These are phyloP conservation scores for Propsilocerus akamusi DNA, from an alignment of 1,140 invertebrate genomes.

Conservation along the genomic window DNA sequence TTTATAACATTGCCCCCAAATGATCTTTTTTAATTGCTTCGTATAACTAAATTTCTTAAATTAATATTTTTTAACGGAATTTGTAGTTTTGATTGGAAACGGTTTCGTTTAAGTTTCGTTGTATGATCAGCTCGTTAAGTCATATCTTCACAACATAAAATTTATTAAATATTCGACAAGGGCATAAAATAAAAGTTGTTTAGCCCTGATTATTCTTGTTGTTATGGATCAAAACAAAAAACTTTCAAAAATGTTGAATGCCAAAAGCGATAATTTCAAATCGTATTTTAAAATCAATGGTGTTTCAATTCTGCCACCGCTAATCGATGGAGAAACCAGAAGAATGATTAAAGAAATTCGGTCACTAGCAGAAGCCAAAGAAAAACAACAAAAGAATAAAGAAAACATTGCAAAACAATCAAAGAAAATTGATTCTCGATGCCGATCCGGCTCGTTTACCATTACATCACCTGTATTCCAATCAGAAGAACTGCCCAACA, in stretches of 20 bases:
- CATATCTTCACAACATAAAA: background rate
- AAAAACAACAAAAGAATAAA: background rate
- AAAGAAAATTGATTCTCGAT: background rate
- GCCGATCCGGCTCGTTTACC: constrained; percentile 2
- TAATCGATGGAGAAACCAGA: too few relatives aligned
- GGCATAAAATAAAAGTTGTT: too few relatives aligned
- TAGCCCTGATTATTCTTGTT: too few relatives aligned
- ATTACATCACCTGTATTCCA: constrained; percentile 7
- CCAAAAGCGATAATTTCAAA: constrained; percentile 15
- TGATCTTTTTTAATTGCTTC: too few relatives aligned
- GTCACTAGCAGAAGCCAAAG: background rate
- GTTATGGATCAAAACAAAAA: background rate
- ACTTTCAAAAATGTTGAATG: background rate
- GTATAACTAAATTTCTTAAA: too few relatives aligned
- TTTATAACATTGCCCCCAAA: too few relatives aligned
- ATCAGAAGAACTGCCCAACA: background rate
- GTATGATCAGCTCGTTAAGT: background rate
- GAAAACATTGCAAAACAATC: background rate
- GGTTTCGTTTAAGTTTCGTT: background rate
- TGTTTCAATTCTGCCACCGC: constrained; percentile 36
- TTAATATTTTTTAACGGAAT: too few relatives aligned
- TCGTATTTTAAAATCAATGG: constrained; percentile 40
- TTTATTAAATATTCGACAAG: background rate
- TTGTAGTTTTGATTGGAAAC: too few relatives aligned
- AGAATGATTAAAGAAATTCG: constrained; percentile 11